phyloP scores from a whole-genome alignment of 2,888 invertebrate species.

The Strigamia transsilvanica region DNA sequence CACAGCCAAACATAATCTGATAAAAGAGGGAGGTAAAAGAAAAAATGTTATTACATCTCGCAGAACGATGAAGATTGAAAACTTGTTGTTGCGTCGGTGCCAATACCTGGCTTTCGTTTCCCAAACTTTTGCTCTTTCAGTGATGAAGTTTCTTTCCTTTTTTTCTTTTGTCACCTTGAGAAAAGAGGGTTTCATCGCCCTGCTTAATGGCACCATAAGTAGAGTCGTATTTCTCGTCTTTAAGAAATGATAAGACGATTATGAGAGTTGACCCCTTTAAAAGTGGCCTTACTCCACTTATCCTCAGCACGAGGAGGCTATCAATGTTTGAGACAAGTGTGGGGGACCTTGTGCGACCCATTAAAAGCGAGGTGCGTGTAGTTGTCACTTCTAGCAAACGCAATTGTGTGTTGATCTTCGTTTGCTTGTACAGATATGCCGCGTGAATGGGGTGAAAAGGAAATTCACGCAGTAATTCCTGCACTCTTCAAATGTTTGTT shows the following conservation, averaged over 20 bases:
- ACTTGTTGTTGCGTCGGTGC: conserved; percentile 29
- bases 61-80: conserved; percentile 42
- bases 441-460: conserved; percentile 1
- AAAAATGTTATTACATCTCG: conserved; percentile 29
- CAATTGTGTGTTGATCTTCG: conserved; percentile 14
- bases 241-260: conserved; percentile 43
- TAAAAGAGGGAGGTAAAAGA: conserved; percentile 24
- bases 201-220: conserved; percentile 22
- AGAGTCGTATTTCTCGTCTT: conserved; percentile 22
- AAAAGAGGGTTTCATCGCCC: neutral
- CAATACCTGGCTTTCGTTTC: conserved; percentile 47
- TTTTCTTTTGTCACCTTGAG: conserved; percentile 7
- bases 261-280: conserved; percentile 15
- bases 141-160: neutral
- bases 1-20: conserved; percentile 47
- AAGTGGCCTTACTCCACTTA: conserved; percentile 31
- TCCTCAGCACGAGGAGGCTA: conserved; percentile 27
- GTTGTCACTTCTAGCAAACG: conserved; percentile 33
- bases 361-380: conserved; percentile 41
- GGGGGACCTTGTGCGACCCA: conserved; percentile 40
- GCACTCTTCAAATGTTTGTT: neutral
- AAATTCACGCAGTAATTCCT: neutral
- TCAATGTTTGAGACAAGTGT: conserved; percentile 34
- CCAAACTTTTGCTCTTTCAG: neutral
- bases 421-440: neutral